These are phyloP conservation scores for Pitta sordida DNA, from an alignment of 2,113 vertebrate species.

Conservation along the genomic window DNA sequence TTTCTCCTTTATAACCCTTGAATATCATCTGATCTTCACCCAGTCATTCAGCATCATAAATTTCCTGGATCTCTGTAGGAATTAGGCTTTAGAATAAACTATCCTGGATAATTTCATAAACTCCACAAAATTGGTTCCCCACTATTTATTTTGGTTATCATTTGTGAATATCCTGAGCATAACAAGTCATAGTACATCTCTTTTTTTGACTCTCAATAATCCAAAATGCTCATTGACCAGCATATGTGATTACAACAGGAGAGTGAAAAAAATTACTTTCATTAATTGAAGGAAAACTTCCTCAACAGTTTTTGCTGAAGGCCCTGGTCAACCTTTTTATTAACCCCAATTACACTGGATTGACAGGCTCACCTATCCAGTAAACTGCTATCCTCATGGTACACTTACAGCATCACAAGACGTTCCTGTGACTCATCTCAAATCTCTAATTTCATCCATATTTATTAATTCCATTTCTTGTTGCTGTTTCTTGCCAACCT, in stretches of 20 bases:
- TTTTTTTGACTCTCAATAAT: background rate
- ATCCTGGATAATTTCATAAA: background rate
- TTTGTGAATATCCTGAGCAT: background rate
- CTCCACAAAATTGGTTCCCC: background rate
- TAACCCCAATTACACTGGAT: background rate
- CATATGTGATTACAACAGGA: background rate
- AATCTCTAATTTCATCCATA: background rate
- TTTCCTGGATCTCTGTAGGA: background rate
- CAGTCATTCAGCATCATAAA: background rate
- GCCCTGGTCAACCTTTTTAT: background rate
- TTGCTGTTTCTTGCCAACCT: background rate
- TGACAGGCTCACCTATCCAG: background rate
- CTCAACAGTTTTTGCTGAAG: background rate
- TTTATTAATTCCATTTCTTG: background rate
- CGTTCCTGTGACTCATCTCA: background rate
- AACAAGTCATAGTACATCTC: background rate
- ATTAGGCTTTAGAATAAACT: background rate
- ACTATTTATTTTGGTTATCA: background rate
- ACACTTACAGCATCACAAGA: background rate
- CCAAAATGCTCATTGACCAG: background rate
- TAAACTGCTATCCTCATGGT: background rate
- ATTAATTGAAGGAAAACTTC: background rate
- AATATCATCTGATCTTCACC: background rate
- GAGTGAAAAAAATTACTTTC: background rate
- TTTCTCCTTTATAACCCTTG: background rate